Evolutionary conservation across 2,888 invertebrate genomes (phyloP).

Genomic region (Nemotelus pantherinus): DNA sequence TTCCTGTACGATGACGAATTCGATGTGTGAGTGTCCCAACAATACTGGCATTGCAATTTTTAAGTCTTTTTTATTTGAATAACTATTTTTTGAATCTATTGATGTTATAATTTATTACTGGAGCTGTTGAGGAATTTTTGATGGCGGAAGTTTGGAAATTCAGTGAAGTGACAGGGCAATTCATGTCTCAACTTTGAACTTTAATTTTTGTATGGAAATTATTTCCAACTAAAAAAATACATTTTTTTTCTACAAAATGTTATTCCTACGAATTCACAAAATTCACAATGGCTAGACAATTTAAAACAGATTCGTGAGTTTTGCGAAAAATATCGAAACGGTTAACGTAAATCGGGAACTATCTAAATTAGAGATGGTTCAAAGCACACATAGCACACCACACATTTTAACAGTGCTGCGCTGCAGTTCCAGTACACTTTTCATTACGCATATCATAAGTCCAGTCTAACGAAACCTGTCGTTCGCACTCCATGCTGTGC

Average conservation of each 20-base stretch:
- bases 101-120: not conserved
- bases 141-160: not conserved
- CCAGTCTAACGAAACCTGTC: too few relatives aligned
- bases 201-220: not conserved
- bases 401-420: too few relatives aligned
- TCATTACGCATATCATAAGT: too few relatives aligned
- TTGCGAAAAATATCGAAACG: not conserved
- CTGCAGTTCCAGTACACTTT: too few relatives aligned
- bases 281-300: not conserved
- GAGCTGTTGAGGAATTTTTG: not conserved
- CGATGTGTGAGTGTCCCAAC: slow-evolving; percentile 61
- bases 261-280: not conserved
- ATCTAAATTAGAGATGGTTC: too few relatives aligned
- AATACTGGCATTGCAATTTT: slow-evolving; percentile 4
- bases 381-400: too few relatives aligned
- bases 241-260: not conserved
- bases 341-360: too few relatives aligned
- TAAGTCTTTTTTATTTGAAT: slow-evolving; percentile 41
- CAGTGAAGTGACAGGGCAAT: too few relatives aligned
- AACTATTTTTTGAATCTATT: slow-evolving; percentile 39
- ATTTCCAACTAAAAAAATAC: not conserved
- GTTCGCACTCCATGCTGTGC: too few relatives aligned
- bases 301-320: not conserved
- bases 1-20: slow-evolving; percentile 60
- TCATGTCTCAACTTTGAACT: too few relatives aligned